Base-by-base conservation (phyloP, 2,888 invertebrate species). In the Acrobasis suavella region DNA sequence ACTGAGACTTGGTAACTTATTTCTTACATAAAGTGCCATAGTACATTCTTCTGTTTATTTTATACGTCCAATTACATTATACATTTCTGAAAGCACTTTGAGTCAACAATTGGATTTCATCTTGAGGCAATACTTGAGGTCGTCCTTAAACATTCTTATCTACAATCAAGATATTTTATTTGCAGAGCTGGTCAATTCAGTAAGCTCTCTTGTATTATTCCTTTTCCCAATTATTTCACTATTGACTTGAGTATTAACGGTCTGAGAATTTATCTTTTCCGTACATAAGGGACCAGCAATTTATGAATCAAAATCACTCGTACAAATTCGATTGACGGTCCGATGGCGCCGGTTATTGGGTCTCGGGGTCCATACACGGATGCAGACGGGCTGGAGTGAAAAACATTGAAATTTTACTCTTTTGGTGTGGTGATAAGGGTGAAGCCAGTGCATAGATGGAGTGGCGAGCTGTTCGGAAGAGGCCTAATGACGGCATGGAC, bases 401-500 rank as follows among this genome's bases (percentile, higher is more conserved):
- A 56, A 64, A 60, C 62, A 68, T 56, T 73, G 68, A 70, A 81
- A 72, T 76, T 70, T 72, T 70, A 72, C 65, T 71, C 72, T 73
- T 78, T 76, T 70, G 69, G 62, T 71, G 70, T 65, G 69, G 76
- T 70, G 58, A 75, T 79, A 80, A 77, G 80, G 74, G 75, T 73
- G 72, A 72, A 73, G 55, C 66, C 70, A 65, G 63, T 68, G 80
- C 66, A 72, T 63, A 67, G 66, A 72, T 79, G 72, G 72, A 63
- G 72, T 73, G 77, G 79, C 63, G 72, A 77, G 74, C 69, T 74
- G 74, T 77, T 74, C 89, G 91, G 89, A 90, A 90, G 85, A 87
- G 83, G 81, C 85, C 90, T 91, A 91, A 91, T 90, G 91, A 91
- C 85, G 87, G 85, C 84, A 79, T 77, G 78, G 83, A 86, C 80